Conservation (phyloP, 2,113 vertebrate genomes). For the Nansenia antarctica region DNA sequence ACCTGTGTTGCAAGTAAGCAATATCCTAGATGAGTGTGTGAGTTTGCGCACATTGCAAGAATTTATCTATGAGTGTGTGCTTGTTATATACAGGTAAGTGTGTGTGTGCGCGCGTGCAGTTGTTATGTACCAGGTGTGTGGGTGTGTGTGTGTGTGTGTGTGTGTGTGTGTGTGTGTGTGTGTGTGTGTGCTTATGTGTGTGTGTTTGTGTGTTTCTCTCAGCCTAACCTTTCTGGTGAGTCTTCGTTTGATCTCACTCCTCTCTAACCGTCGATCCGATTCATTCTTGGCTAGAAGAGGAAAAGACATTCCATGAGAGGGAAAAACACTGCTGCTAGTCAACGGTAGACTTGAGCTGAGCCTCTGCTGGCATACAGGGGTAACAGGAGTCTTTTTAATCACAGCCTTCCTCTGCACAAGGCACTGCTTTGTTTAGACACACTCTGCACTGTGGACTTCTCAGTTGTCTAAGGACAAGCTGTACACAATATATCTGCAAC, state of each 20-base stretch:
- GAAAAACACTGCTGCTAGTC: conserved; percentile 31
- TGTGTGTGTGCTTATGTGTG: not conserved
- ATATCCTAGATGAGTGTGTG: too few species aligned
- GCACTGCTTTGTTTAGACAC: conserved; percentile 33
- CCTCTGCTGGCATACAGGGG: conserved; percentile 19
- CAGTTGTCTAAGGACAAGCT: conserved; percentile 38
- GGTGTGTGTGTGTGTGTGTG: not conserved
- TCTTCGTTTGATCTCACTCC: conserved; percentile 92
- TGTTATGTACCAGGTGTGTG: not conserved
- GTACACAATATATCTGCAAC: too few species aligned
- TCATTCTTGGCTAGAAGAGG: conserved; percentile 87
- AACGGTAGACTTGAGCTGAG: conserved; percentile 9
- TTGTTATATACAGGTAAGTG: not conserved
- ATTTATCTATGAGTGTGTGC: too few species aligned
- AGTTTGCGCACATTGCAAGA: too few species aligned
- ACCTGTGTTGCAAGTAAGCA: too few species aligned
- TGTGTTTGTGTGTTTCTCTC: not conserved
- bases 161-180: not conserved
- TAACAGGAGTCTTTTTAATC: conserved; percentile 34
- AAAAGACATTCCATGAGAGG: conserved; percentile 47
- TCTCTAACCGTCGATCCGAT: conserved; percentile 86
- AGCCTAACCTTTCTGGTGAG: conserved; percentile 92
- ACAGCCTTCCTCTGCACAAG: conserved; percentile 32
- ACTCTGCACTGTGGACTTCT: not conserved
- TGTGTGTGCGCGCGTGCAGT: not conserved